phyloP scores from a whole-genome alignment of 2,888 invertebrate genomes.

The Andrena camellia region DNA sequence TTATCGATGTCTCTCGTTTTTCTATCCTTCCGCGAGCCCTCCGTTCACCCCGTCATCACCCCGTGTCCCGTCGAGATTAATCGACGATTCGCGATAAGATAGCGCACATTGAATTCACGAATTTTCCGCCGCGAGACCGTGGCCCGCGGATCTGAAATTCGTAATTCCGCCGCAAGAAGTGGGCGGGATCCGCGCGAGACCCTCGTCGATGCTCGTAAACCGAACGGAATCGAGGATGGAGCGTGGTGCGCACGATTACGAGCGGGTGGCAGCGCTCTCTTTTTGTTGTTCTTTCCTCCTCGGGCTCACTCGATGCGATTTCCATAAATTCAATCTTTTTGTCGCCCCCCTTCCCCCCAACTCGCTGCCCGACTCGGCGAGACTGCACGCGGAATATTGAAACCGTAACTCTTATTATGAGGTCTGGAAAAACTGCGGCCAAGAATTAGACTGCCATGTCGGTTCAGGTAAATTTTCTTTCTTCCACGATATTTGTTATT shows the following conservation, averaged over 20 bases:
- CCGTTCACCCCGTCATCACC: background rate
- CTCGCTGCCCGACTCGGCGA: conserved; percentile 21
- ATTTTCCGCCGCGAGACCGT: background rate
- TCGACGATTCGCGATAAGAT: conserved; percentile 55
- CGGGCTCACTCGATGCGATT: conserved; percentile 56
- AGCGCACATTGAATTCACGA: conserved; percentile 32
- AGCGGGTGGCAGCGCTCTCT: conserved; percentile 29
- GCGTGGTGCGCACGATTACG: conserved; percentile 52
- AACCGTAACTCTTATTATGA: conserved; percentile 56
- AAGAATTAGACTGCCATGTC: conserved; percentile 42
- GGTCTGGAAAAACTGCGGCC: conserved; percentile 14
- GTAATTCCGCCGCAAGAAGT: background rate
- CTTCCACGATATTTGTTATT: conserved; percentile 13
- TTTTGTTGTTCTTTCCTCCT: conserved; percentile 24
- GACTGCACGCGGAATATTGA: conserved; percentile 54
- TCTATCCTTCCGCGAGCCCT: conserved; percentile 28
- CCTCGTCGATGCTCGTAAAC: conserved; percentile 53
- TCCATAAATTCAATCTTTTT: conserved; percentile 71
- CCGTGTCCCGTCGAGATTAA: conserved; percentile 46
- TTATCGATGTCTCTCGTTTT: conserved; percentile 57
- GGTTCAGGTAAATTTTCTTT: conserved; percentile 17
- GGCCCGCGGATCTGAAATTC: too few relatives aligned
- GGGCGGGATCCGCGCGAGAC: background rate
- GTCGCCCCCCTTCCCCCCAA: background rate
- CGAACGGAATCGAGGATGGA: conserved; percentile 37